Conservation (phyloP, 2,113 vertebrate genomes). For the Recurvirostra avosetta region DNA sequence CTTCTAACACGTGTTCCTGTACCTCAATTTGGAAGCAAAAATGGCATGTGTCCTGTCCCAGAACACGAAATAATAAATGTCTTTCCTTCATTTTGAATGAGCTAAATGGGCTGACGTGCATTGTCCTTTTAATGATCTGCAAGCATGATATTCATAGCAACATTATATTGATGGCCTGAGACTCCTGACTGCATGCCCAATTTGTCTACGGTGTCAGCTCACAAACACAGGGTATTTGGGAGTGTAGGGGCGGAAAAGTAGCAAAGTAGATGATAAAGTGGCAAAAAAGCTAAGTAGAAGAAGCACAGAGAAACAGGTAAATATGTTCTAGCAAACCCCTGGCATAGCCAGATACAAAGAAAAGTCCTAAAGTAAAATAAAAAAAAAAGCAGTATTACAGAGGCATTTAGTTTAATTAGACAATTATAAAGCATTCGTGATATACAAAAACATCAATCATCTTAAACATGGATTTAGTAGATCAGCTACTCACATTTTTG, state of each 20-base stretch:
- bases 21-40: background rate
- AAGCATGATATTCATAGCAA: background rate
- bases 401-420: background rate
- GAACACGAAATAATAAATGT: background rate
- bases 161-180: background rate
- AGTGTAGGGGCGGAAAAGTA: background rate
- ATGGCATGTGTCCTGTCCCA: background rate
- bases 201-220: background rate
- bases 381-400: background rate
- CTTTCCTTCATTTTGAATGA: background rate
- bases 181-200: background rate
- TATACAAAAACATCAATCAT: background rate
- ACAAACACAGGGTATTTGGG: background rate
- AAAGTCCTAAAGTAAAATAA: background rate
- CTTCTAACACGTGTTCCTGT: background rate
- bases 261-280: background rate
- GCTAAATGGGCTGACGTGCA: background rate
- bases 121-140: background rate
- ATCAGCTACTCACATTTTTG: conserved; percentile 16
- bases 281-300: background rate
- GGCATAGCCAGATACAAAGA: background rate
- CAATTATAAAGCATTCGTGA: background rate
- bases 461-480: background rate
- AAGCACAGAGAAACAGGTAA: background rate
- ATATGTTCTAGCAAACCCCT: background rate